Evolutionary conservation across 2,888 invertebrate species (phyloP).

Genomic region (Limenitis camilla): DNA sequence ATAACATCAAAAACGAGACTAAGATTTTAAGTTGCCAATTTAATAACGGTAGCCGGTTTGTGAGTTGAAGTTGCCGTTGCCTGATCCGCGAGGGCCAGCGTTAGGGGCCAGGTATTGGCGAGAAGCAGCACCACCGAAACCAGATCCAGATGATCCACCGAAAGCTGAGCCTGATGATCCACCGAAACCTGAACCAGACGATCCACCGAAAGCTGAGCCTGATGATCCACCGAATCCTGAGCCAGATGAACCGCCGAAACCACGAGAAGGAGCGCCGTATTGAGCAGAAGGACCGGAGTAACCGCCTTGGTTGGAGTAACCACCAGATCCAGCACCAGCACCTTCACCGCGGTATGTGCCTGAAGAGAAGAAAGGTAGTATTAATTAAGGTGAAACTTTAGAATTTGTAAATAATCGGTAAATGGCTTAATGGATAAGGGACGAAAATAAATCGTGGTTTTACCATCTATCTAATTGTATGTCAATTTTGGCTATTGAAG

Average conservation of each 20-base stretch:
- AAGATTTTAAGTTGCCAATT: conserved; percentile 22
- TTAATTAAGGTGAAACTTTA: too few relatives aligned
- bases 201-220: conserved; percentile 23
- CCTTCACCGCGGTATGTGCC: conserved; percentile 66
- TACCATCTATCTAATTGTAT: too few relatives aligned
- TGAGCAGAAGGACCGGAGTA: conserved; percentile 28
- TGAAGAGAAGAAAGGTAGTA: conserved; percentile 29
- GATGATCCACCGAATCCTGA: conserved; percentile 16
- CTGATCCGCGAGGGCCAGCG: conserved; percentile 52
- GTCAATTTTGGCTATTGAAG: too few relatives aligned
- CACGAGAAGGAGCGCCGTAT: conserved; percentile 33
- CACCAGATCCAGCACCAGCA: conserved; percentile 35
- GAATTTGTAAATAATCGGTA: too few relatives aligned
- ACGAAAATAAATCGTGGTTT: too few relatives aligned
- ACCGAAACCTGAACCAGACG: conserved; percentile 21
- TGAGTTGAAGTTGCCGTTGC: conserved; percentile 63
- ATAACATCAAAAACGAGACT: conserved; percentile 5
- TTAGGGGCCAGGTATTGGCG: conserved; percentile 65
- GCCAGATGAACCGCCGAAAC: conserved; percentile 28
- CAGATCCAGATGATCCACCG: conserved; percentile 37
- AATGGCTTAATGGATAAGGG: too few relatives aligned
- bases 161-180: conserved; percentile 27
- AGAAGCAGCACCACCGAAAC: conserved; percentile 47
- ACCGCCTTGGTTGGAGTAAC: conserved; percentile 31
- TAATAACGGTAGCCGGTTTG: conserved; percentile 65